Evolutionary conservation across 30 jellyfish, hydroid and myxozoan genomes (phyloP), one percentile per base, ranked within the genome.

Genomic region (Aurelia aurita complex sp. Pacific): DNA sequence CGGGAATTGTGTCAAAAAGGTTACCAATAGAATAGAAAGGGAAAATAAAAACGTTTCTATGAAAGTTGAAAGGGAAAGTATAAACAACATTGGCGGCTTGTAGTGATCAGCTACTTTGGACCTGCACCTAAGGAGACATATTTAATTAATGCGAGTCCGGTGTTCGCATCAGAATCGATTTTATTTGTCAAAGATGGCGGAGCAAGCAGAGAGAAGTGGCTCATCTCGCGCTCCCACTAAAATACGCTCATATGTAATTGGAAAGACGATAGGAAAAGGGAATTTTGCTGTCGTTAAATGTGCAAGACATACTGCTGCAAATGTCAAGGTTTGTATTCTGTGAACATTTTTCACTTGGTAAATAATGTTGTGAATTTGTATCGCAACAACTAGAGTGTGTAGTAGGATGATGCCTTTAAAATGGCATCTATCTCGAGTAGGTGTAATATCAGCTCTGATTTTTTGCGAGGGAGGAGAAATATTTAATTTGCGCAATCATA

Each of bases 281-380:
- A 89, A 89, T 71, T 94, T 89, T 86, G 99, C 97, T 55, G 99
- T 94, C 18, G 99, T 94, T 35, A 94, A 94, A 77, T 74, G 91
- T 76, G 99, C 99, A 62, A 81, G 77, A 40, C 99, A 94, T 82
- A 64, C 95, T n/a, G 54, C 85, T 53, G 97, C 99, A 10, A 83
- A 88, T 72, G 81, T 64, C 78, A 86, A 86, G 98, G 98, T 92
- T 54, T 11, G 87, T 10, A 17, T 40, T 0, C 3, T 34, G 14
- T 55, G 33, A 13, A n/a, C 32, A 53, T 57, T 43, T 16, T 33
- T 55, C 33, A 12, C 42, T 10, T 46, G 66, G 57, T 46, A 46
- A 46, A 46, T 46, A 46, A 46, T 46, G 57, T 46, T 46, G 2
- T 46, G 57, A 46, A 46, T 3, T 64, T 60, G 29, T 79, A 61